Percentiles rank a stretch among this genome's conserved stretches.
Evolutionary conservation across 2,888 invertebrate species (phyloP).

Genomic region (Caenorhabditis wallacei): DNA sequence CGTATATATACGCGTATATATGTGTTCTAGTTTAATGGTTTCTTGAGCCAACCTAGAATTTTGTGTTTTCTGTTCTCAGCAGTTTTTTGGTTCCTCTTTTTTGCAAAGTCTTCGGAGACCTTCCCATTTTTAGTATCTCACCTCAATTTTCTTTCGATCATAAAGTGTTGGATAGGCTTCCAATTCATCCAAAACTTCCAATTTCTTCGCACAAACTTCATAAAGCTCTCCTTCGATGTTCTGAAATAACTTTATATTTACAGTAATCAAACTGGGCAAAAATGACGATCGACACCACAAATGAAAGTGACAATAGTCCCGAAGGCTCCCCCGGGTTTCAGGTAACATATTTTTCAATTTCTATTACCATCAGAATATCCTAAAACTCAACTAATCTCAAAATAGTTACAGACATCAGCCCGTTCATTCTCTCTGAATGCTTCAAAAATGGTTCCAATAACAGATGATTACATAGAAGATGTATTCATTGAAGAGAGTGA

Average conservation of each 20-base stretch:
- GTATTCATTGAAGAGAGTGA: slow-evolving; percentile 35
- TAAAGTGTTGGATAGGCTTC: slow-evolving; percentile 79
- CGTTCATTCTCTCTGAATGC: slow-evolving; percentile 40
- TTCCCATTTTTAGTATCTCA: slow-evolving; percentile 26
- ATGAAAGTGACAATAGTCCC: slow-evolving; percentile 24
- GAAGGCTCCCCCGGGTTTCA: slow-evolving; percentile 29
- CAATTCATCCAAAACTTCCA: slow-evolving; percentile 75
- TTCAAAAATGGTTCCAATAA: slow-evolving; percentile 52
- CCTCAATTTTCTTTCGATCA: slow-evolving; percentile 68
- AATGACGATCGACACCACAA: slow-evolving; percentile 46
- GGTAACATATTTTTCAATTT: neutral
- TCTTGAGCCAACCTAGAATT: no score
- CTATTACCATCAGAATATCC: no score
- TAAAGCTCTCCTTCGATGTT: slow-evolving; percentile 78
- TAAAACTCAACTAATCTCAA: neutral
- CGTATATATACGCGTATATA: no score
- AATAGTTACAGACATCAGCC: slow-evolving; percentile 21
- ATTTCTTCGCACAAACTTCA: slow-evolving; percentile 74
- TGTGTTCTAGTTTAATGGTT: no score
- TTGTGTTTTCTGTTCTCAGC: no score
- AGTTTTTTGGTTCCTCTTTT: neutral
- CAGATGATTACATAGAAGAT: slow-evolving; percentile 51
- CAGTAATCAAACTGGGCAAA: neutral
- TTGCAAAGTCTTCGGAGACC: no score
- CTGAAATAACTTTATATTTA: slow-evolving; percentile 57